phyloP scores from a whole-genome alignment of 2,888 invertebrate genomes.

The Druceiella hillmani region DNA sequence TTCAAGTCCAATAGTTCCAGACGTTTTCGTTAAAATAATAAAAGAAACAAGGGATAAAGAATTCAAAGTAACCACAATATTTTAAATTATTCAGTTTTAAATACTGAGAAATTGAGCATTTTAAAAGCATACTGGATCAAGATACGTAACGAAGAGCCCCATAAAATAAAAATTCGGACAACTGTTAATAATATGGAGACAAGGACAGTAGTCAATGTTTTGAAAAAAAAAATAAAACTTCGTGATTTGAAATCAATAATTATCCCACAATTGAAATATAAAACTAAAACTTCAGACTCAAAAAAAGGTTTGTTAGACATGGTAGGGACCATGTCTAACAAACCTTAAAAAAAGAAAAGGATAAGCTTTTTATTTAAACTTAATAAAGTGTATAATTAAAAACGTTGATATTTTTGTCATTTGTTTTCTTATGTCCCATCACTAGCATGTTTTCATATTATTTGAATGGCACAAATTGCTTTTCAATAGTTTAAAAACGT shows the following conservation, averaged over 20 bases:
- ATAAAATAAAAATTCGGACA: slow-evolving; percentile 8
- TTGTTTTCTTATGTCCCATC: too few species aligned
- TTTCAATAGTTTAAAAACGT: too few species aligned
- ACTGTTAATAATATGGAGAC: slow-evolving; percentile 13
- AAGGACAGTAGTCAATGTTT: slow-evolving; percentile 14
- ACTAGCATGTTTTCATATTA: too few species aligned
- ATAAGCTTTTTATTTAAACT: background rate
- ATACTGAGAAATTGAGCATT: slow-evolving; percentile 15
- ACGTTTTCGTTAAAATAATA: slow-evolving; percentile 16
- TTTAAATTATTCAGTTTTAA: slow-evolving; percentile 14
- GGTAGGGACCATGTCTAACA: slow-evolving; percentile 7
- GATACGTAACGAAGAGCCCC: too few species aligned
- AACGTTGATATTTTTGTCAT: too few species aligned
- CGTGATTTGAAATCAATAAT: slow-evolving; percentile 10
- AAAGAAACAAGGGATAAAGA: slow-evolving; percentile 14
- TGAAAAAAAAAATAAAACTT: slow-evolving; percentile 13
- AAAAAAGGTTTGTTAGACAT: slow-evolving; percentile 15
- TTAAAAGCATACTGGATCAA: slow-evolving; percentile 17
- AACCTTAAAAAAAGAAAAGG: slow-evolving; percentile 9
- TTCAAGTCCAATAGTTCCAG: slow-evolving; percentile 14
- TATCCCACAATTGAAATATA: slow-evolving; percentile 11
- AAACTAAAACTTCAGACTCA: slow-evolving; percentile 12
- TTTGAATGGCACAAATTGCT: too few species aligned
- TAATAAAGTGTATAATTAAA: too few species aligned
- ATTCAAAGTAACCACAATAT: slow-evolving; percentile 14